phyloP scores from a whole-genome alignment of 1,140 invertebrate genomes.

The Drosophila serrata region DNA sequence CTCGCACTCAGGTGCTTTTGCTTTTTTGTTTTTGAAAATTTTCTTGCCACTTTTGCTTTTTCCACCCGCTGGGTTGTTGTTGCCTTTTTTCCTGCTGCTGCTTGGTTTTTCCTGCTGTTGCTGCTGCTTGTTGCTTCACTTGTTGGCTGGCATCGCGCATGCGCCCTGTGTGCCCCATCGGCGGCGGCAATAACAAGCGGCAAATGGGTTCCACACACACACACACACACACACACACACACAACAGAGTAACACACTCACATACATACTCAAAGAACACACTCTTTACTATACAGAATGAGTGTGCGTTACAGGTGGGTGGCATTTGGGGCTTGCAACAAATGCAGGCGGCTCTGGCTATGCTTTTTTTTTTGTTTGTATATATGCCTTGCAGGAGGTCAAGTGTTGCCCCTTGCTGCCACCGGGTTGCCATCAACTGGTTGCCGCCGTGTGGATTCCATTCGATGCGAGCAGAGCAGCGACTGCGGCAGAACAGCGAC shows the following conservation, averaged over 20 bases:
- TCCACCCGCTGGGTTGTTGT: slow-evolving; percentile 29
- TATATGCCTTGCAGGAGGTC: slow-evolving; percentile 34
- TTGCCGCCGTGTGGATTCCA: slow-evolving; percentile 71
- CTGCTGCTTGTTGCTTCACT: slow-evolving; percentile 79
- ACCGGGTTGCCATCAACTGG: slow-evolving; percentile 55
- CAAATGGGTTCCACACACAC: slow-evolving; percentile 63
- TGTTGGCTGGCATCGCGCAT: slow-evolving; percentile 67
- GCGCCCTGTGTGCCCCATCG: slow-evolving; percentile 38
- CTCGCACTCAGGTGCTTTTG: slow-evolving; percentile 5
- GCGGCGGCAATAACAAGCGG: slow-evolving; percentile 58
- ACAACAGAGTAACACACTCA: slow-evolving; percentile 25
- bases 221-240: slow-evolving; percentile 32
- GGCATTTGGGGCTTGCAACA: slow-evolving; percentile 39
- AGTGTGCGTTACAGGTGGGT: slow-evolving; percentile 72
- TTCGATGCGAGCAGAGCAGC: slow-evolving; percentile 15
- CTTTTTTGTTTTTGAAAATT: slow-evolving; percentile 16
- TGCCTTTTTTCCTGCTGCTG: slow-evolving; percentile 32
- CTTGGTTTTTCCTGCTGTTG: slow-evolving; percentile 36
- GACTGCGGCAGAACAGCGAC: background rate
- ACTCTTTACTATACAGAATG: background rate
- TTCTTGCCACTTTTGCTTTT: slow-evolving; percentile 22
- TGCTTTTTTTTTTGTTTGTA: too few relatives aligned
- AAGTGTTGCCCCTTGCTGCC: slow-evolving; percentile 28
- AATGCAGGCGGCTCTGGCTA: slow-evolving; percentile 31
- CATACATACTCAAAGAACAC: background rate